Evolutionary conservation across 2,113 vertebrate genomes (phyloP), one percentile per base, ranked within the genome.

Genomic region (Paralichthys olivaceus): DNA sequence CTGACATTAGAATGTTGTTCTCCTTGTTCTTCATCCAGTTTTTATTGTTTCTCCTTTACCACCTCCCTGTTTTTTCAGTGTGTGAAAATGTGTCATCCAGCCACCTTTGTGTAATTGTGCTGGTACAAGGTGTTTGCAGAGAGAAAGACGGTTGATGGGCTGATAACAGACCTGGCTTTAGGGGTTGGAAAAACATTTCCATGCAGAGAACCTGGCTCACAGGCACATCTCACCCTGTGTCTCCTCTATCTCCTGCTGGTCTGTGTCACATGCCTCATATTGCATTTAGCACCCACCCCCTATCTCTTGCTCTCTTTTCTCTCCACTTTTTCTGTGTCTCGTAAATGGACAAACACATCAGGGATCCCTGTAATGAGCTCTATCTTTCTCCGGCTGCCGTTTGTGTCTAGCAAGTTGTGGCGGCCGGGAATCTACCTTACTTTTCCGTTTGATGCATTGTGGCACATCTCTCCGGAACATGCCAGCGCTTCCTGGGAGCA

Each of bases 151-250:
- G 49, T 43, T 83, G 87, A 89, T 86, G 72, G 77, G 72, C 71
- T 73, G 88, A 90, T 88, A 91, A 90, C 83, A 67, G 68, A 65
- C 69, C 79, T 77, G 66, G 84, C 87, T 87, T 71, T 15, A 77
- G 80, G 77, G 58, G 29, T 40, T 65, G 67, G 63, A 69, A 58
- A 81, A 58, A 78, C 73, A 87, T 87, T 89, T 86, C 76, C 67
- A 71, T 63, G 20, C 81, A 12, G 60, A 72, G 76, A 28, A 9
- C 32, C 57, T 23, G 40, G 2, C 81, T 73, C 55, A 76, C 79
- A 76, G 75, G 40, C 26, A 79, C 75, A 72, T 64, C 85, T 80
- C 54, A 19, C 69, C 51, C 64, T 59, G 59, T 61, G 47, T 61
- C 60, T 79, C 62, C 77, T 58, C 49, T 53, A 57, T 81, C 71